phyloP scores from a whole-genome alignment of 2,113 vertebrate genomes.

The Connochaetes taurinus region DNA sequence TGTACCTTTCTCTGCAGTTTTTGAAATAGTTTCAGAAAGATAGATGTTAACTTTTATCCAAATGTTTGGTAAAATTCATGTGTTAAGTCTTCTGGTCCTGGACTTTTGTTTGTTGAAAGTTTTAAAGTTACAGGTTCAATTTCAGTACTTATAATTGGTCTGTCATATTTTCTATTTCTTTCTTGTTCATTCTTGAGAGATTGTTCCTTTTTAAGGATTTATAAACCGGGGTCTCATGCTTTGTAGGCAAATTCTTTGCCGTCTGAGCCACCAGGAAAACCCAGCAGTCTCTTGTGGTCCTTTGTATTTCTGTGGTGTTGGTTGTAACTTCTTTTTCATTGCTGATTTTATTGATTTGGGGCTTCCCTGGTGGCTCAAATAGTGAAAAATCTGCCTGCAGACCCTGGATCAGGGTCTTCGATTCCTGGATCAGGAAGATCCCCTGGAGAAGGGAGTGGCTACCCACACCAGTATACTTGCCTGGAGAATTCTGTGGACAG shows the following conservation, averaged over 20 bases:
- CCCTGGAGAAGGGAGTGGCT: neutral
- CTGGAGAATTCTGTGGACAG: neutral
- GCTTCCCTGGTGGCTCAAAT: neutral
- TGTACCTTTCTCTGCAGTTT: neutral
- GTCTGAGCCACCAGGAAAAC: neutral
- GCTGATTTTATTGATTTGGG: neutral
- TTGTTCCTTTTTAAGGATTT: neutral
- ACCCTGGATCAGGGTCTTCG: neutral
- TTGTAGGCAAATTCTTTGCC: neutral
- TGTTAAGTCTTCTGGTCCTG: neutral
- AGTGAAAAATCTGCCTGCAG: neutral
- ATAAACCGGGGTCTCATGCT: neutral
- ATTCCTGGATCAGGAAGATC: neutral
- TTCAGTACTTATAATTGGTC: neutral
- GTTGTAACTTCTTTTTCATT: neutral
- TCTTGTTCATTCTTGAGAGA: neutral
- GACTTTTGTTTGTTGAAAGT: neutral
- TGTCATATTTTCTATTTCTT: neutral
- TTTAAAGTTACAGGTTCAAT: neutral
- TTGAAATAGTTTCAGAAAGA: neutral
- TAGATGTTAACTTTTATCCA: neutral
- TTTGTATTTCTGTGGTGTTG: neutral
- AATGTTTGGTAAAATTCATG: neutral
- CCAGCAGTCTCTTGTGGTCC: neutral
- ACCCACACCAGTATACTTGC: neutral